Base-by-base conservation (phyloP, 2,797 vertebrate genomes). In the Tenualosa thibaudeaui region DNA sequence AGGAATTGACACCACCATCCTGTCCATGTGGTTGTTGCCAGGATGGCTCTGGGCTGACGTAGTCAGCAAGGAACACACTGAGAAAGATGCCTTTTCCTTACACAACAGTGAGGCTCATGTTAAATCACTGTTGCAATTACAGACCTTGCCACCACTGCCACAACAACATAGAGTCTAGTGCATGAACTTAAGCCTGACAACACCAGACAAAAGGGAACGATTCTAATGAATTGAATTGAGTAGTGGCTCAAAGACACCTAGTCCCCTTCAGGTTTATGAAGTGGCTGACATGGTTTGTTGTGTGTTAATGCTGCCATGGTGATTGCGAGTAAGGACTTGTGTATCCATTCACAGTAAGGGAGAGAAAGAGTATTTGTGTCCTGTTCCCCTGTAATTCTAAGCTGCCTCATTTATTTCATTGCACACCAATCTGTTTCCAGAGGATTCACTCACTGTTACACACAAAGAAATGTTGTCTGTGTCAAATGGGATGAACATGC, bases 1-100 rank as follows among this genome's bases (percentile, higher is more conserved):
- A 78, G 71, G 71, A 78, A 78, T 40, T 78, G 71, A 78, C 71
- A 15, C 46, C 71, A 78, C 37, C 19, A 13, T 22, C 37, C 40
- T 31, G 37, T 37, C 68, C 17, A 78, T 46, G 68, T 26, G 5
- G 68, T 75, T 37, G 37, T 78, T 78, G 17, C 37, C 40, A 46
- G 71, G 71, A 78, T 78, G 17, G 71, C 22, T 78, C 10, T 46
- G 5, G 71, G 37, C 37, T 78, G 37, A 78, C 17, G 37, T 71
- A 71, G 68, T 19, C 37, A 78, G 6, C 43, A 22, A 17, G 58
- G 71, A 43, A 17, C 71, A 43, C 17, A 43, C 71, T 22, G 19
- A 78, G 71, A 78, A 78, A 46, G 71, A 78, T 46, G 40, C 7
- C 71, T 78, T 78, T 43, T 78, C 71, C 37, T 78, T 78, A 78